These are phyloP conservation scores for Bombyx huttoni DNA, from an alignment of 2,888 invertebrate genomes.

Conservation along the genomic window DNA sequence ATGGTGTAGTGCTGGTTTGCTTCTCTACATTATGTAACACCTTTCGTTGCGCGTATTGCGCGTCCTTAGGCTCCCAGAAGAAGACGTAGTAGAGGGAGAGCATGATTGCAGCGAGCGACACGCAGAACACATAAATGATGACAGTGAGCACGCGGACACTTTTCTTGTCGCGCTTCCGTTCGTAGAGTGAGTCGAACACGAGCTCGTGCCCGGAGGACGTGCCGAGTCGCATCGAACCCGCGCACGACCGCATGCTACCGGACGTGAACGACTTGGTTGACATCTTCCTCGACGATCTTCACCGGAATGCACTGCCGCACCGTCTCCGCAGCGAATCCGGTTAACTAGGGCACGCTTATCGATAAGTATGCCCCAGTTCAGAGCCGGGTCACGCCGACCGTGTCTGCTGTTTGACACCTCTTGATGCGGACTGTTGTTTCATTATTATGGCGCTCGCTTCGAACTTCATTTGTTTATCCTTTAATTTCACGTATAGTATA, in stretches of 20 bases:
- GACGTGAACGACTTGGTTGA: conserved; percentile 70
- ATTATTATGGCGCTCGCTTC: conserved; percentile 57
- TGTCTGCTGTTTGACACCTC: conserved; percentile 65
- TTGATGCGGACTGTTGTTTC: conserved; percentile 61
- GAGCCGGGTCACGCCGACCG: conserved; percentile 56
- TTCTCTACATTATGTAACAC: conserved; percentile 64
- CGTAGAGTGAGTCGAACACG: conserved; percentile 82
- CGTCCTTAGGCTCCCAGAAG: conserved; percentile 88
- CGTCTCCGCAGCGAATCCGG: conserved; percentile 32
- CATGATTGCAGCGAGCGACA: conserved; percentile 94
- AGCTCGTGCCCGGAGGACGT: conserved; percentile 67
- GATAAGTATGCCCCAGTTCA: conserved; percentile 58
- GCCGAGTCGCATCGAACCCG: conserved; percentile 55
- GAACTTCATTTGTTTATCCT: conserved; percentile 69
- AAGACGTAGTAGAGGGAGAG: conserved; percentile 94
- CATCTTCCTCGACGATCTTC: conserved; percentile 42
- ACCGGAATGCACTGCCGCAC: conserved; percentile 32
- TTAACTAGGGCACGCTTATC: conserved; percentile 64
- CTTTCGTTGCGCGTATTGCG: conserved; percentile 66
- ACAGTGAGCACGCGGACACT: conserved; percentile 92
- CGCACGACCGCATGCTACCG: conserved; percentile 68
- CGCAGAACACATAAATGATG: conserved; percentile 93
- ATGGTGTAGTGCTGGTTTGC: conserved; percentile 66
- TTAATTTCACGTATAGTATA: conserved; percentile 59
- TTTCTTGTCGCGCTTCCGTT: conserved; percentile 89